Conservation (phyloP, 2,888 invertebrate species). For the Diaprepes abbreviatus region DNA sequence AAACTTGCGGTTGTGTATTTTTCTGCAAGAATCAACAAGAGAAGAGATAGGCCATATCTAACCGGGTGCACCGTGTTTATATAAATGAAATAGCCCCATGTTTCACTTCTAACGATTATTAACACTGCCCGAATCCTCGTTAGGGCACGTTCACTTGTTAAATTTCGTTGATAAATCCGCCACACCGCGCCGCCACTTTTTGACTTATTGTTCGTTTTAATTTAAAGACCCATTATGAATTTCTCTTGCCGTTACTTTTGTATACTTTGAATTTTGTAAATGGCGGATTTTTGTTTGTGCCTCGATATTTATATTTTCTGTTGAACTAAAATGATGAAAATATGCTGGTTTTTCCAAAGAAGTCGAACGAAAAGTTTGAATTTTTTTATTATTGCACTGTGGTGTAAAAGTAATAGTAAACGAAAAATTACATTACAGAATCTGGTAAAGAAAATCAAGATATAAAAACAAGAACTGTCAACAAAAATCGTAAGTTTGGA, state of each 20-base stretch:
- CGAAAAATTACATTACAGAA: too few species aligned
- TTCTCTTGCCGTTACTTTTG: background rate
- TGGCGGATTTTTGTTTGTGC: too few species aligned
- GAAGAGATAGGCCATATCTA: constrained; percentile 57
- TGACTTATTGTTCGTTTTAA: constrained; percentile 56
- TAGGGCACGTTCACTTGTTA: constrained; percentile 67
- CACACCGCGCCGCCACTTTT: constrained; percentile 51
- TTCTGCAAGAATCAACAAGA: constrained; percentile 56
- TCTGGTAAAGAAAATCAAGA: too few species aligned
- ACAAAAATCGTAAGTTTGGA: too few species aligned
- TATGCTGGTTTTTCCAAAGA: too few species aligned
- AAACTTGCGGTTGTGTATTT: constrained; percentile 47
- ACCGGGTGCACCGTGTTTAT: constrained; percentile 66
- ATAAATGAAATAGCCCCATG: constrained; percentile 69
- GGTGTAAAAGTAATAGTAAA: too few species aligned
- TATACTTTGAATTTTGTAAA: too few species aligned
- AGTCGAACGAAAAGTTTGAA: too few species aligned
- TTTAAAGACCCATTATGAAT: constrained; percentile 7
- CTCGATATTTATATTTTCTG: too few species aligned
- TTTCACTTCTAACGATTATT: constrained; percentile 68
- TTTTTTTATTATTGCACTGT: too few species aligned
- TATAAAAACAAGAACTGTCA: too few species aligned
- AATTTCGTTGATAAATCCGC: constrained; percentile 63
- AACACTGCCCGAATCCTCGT: constrained; percentile 66
- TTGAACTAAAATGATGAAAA: too few species aligned